These are phyloP conservation scores for Atherinosoma microstoma DNA, from an alignment of 2,797 vertebrate genomes.

Conservation along the genomic window DNA sequence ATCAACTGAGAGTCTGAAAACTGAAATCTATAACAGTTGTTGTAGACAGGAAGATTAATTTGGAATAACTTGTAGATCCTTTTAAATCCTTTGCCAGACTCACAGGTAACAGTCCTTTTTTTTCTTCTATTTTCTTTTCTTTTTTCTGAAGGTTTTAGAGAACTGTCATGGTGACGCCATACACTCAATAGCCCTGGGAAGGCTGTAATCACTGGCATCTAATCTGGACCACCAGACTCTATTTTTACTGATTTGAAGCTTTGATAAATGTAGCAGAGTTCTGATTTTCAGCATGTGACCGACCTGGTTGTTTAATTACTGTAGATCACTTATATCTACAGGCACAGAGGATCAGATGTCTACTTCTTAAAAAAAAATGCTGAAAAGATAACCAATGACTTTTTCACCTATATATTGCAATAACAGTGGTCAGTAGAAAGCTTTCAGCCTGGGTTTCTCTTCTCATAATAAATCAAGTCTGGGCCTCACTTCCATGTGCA, in stretches of 20 bases:
- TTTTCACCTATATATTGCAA: no score
- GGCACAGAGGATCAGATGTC: not conserved
- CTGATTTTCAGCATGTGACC: not conserved
- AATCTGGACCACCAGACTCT: not conserved
- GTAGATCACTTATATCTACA: not conserved
- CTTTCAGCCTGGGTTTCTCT: not conserved
- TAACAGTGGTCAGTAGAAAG: not conserved
- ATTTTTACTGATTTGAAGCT: not conserved
- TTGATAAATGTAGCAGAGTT: not conserved
- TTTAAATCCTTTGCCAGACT: not conserved
- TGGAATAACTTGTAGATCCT: not conserved
- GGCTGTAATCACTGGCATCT: not conserved
- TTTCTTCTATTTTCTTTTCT: not conserved
- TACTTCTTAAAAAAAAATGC: not conserved
- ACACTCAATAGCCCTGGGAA: not conserved
- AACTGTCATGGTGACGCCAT: not conserved
- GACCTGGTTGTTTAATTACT: not conserved
- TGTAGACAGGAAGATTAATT: not conserved
- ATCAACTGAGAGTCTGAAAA: not conserved
- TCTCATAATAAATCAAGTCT: not conserved
- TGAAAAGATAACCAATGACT: not conserved
- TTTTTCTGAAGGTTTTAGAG: not conserved
- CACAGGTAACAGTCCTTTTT: not conserved
- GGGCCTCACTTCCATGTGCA: not conserved
- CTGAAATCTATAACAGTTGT: not conserved